Conservation (phyloP, 2,113 vertebrate genomes). For the Pseudopodoces humilis region DNA sequence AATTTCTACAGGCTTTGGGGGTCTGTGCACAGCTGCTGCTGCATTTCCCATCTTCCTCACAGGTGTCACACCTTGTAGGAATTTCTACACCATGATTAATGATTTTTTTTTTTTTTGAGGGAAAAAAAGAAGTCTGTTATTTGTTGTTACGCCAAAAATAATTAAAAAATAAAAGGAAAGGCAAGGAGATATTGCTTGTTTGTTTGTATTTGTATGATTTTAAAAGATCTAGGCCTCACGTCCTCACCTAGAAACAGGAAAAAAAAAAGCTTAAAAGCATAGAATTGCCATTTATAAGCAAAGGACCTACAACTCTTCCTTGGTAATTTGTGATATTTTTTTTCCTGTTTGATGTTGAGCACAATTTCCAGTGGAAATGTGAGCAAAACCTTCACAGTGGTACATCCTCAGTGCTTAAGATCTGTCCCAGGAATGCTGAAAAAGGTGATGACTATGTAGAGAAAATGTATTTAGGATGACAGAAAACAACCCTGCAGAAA, state of each 20-base stretch:
- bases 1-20: background rate
- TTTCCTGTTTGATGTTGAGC: background rate
- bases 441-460: background rate
- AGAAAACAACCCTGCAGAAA: background rate
- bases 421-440: background rate
- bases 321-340: background rate
- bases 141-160: background rate
- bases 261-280: too few relatives aligned
- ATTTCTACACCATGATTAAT: background rate
- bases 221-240: background rate
- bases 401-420: background rate
- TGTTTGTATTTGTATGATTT: background rate
- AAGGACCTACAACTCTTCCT: background rate
- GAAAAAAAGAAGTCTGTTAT: background rate
- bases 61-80: background rate
- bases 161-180: background rate
- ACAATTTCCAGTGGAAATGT: background rate
- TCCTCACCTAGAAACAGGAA: background rate
- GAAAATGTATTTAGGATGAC: background rate
- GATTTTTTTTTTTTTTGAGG: background rate
- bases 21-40: background rate
- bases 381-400: background rate
- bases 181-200: background rate
- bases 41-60: background rate
- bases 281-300: background rate